Evolutionary conservation across 2,113 vertebrate genomes (phyloP), one percentile per base, ranked within the genome.

Genomic region (Anarhynchus alexandrinus): DNA sequence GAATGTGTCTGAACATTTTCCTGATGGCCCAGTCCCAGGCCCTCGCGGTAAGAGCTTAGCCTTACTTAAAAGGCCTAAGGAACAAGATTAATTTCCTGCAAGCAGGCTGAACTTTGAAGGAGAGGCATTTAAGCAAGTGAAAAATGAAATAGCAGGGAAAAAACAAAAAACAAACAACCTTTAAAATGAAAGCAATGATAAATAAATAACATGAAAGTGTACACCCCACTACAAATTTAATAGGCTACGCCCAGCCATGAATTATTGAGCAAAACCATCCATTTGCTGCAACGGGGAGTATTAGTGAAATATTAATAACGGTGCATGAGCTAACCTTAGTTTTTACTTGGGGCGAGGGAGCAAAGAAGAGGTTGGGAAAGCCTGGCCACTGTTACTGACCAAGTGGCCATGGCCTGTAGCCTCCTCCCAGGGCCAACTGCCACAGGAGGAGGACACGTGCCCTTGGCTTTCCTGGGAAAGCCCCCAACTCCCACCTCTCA

Each of bases 151-250:
- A 90, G 65, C 47, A 81, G 36, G 32, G 40, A 2, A 0, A 23
- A 59, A 61, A 65, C n/a, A 40, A 26, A 25, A 2, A 40, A 40
- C 40, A 40, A 40, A 1, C 18, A 3, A 1, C 12, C 61, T 52
- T 19, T 76, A 87, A 90, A 95, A 93, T 86, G 69, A 94, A 97
- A 95, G 73, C 70, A 86, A 62, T 72, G 49, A 82, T 96, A 89
- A 97, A 96, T 97, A 97, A 97, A 49, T 96, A 96, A 97, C 86
- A 87, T 13, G 95, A 91, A 96, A 96, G 70, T 0, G 20, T 77
- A 96, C 61, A 94, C 93, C 65, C 36, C 66, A 19, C 90, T 97
- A 94, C 88, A 89, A 79, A 87, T 96, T 79, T 87, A 94, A 96
- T 94, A 91, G 61, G 81, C 86, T 91, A 94, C 42, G 0, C 94